Conservation (phyloP, 2,888 invertebrate species). For the Cataglyphis albicans region DNA sequence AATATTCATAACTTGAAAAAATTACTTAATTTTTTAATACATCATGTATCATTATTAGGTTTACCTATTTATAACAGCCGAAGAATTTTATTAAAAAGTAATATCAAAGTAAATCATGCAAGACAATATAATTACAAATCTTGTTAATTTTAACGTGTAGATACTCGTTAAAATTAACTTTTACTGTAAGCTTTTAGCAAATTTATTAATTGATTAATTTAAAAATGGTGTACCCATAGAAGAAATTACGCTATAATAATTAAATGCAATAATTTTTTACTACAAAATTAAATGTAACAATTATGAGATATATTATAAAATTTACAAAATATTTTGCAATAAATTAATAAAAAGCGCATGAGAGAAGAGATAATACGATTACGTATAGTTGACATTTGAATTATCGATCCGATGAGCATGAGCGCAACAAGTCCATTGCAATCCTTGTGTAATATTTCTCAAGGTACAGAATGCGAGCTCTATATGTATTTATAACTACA, state of each 20-base stretch:
- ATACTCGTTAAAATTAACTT: too few relatives aligned
- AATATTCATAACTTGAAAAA: background rate
- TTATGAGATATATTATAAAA: background rate
- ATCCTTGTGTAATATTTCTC: background rate
- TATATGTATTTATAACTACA: background rate
- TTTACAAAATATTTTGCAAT: background rate
- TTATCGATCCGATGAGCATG: background rate
- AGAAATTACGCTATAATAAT: background rate
- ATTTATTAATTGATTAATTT: background rate
- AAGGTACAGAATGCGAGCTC: background rate
- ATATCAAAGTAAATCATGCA: background rate
- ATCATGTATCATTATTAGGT: background rate
- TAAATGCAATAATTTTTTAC: background rate
- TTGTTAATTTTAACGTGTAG: background rate
- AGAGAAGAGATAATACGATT: background rate
- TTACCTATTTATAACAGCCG: background rate
- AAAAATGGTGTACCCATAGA: background rate
- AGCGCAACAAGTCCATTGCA: constrained; percentile 32
- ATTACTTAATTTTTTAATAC: background rate
- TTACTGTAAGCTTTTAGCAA: background rate
- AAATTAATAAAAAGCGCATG: background rate
- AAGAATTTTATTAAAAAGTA: background rate
- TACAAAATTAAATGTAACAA: background rate
- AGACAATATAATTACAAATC: background rate
- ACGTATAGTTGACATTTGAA: background rate